Conservation (phyloP, 2,113 vertebrate species). For the Lophotis ruficrista region DNA sequence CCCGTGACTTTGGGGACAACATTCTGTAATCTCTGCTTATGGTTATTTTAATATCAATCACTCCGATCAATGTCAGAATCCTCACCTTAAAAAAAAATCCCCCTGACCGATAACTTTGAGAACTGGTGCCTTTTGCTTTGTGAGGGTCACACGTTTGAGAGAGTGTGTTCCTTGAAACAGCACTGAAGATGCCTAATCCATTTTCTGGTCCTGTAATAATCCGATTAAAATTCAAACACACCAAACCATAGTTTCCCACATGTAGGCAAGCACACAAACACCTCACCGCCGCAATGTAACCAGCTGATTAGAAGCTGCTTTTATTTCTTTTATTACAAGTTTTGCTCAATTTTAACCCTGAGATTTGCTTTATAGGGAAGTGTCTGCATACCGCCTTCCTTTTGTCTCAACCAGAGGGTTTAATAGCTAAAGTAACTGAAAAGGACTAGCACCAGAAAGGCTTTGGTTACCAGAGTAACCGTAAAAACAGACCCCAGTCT, state of each 20-base stretch:
- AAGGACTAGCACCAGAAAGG: slow-evolving; percentile 85
- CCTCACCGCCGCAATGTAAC: not conserved
- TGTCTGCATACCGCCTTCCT: slow-evolving; percentile 82
- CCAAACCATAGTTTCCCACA: not conserved
- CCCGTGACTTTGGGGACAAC: not conserved
- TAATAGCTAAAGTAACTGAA: slow-evolving; percentile 94
- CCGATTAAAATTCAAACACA: slow-evolving; percentile 43
- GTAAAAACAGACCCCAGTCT: slow-evolving; percentile 90
- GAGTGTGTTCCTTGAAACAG: not conserved
- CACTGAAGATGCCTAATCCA: not conserved
- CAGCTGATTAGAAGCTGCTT: slow-evolving; percentile 24
- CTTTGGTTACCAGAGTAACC: slow-evolving; percentile 98
- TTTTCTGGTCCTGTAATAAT: slow-evolving; percentile 8
- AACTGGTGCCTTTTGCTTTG: not conserved
- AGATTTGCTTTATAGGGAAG: slow-evolving; percentile 71
- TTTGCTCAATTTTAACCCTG: slow-evolving; percentile 51
- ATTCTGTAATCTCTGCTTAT: not conserved
- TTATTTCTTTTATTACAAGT: slow-evolving; percentile 53
- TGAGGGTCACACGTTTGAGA: not conserved
- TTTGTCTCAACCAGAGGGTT: slow-evolving; percentile 96
- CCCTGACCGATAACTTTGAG: not conserved
- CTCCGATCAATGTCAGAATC: not conserved
- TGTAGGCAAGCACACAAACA: not conserved
- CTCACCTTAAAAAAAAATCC: not conserved
- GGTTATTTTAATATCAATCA: not conserved